Conservation (phyloP, 2,113 vertebrate genomes). For the Copsychus sechellarum region DNA sequence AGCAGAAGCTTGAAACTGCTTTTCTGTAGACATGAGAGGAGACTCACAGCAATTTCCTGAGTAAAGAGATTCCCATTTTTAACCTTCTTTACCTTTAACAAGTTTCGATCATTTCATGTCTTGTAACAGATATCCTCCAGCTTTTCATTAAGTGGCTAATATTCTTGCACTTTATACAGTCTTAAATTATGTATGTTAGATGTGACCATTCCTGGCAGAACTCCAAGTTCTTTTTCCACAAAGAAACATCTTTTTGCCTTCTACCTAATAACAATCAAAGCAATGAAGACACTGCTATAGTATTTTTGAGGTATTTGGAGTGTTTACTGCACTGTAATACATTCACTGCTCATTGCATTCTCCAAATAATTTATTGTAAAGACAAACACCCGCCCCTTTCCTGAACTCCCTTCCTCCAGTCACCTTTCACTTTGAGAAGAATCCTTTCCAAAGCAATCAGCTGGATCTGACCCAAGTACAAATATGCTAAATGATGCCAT, state of each 20-base stretch:
- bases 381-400: neutral
- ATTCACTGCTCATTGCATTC: neutral
- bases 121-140: neutral
- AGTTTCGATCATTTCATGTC: neutral
- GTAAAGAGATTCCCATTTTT: neutral
- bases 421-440: constrained; percentile 7
- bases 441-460: neutral
- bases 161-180: constrained; percentile 1
- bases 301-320: neutral
- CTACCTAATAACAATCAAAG: neutral
- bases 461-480: neutral
- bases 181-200: constrained; percentile 11
- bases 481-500: neutral
- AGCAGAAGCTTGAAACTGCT: neutral
- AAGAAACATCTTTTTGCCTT: constrained; percentile 16
- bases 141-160: constrained; percentile 22
- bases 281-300: neutral
- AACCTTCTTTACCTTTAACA: neutral
- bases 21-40: neutral
- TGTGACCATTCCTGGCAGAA: constrained; percentile 10
- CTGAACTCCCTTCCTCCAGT: neutral
- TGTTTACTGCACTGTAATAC: neutral
- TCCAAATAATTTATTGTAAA: neutral
- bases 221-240: neutral
- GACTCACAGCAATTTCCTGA: neutral